Percentiles rank a stretch among this genome's conserved stretches.
Conservation (phyloP, 2,113 vertebrate genomes). For the sheep (Ovis aries) region ARS-UI_Ramb_v3.0 NC_056054.1:166751501-166752000, state of each 20-base stretch:
- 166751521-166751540: constrained; percentile 85
- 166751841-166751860: constrained; percentile 26
- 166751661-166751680: neutral
- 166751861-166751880: constrained; percentile 30
- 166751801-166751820: constrained; percentile 34
- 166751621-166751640: constrained; percentile 12
- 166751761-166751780: neutral
- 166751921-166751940: constrained; percentile 5
- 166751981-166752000: neutral
- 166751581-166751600: constrained; percentile 46
- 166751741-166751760: neutral
- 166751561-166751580: constrained; percentile 57
- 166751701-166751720: neutral
- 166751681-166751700: neutral
- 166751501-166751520: constrained; percentile 81
- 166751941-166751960: neutral
- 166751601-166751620: neutral
- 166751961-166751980: neutral
- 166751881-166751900: neutral
- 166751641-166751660: constrained; percentile 30
- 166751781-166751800: neutral
- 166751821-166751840: neutral
- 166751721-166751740: neutral
- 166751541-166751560: constrained; percentile 62
- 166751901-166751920: neutral